Evolutionary conservation across 1,140 invertebrate genomes (phyloP).

Genomic region (Philotrypesis tridentata): DNA sequence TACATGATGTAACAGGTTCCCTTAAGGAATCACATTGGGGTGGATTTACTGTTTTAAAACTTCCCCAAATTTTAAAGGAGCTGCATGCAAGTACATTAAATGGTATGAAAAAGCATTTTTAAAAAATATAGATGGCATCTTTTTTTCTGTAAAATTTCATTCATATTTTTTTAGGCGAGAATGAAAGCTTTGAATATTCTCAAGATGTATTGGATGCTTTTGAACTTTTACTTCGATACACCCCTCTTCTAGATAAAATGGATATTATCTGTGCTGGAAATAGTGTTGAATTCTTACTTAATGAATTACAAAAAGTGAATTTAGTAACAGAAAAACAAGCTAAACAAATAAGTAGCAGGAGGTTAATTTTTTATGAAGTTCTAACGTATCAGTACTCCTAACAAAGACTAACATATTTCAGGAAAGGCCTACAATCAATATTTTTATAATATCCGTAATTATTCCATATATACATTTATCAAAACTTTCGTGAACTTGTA

Average conservation of each 20-base stretch:
- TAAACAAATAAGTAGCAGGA: conserved; percentile 80
- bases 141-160: conserved; percentile 33
- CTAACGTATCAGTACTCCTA: background rate
- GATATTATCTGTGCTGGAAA: conserved; percentile 92
- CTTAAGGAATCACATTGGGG: conserved; percentile 92
- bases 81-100: conserved; percentile 76
- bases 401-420: no score
- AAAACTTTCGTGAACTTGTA: no score
- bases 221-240: conserved; percentile 86
- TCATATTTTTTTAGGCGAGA: conserved; percentile 62
- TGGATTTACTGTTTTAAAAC: conserved; percentile 93
- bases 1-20: conserved; percentile 85
- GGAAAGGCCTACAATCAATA: no score
- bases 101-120: conserved; percentile 55
- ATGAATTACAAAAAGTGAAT: conserved; percentile 86
- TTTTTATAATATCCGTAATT: no score
- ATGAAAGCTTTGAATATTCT: conserved; percentile 78
- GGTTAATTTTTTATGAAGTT: conserved; percentile 70
- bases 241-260: conserved; percentile 89
- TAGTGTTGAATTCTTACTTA: conserved; percentile 87
- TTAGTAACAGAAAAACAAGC: conserved; percentile 87
- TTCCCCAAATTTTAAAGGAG: conserved; percentile 86
- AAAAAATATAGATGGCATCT: conserved; percentile 1
- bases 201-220: conserved; percentile 87
- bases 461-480: no score